These are phyloP conservation scores for Oreochromis mossambicus DNA, from an alignment of 2,797 vertebrate genomes.

Conservation along the genomic window DNA sequence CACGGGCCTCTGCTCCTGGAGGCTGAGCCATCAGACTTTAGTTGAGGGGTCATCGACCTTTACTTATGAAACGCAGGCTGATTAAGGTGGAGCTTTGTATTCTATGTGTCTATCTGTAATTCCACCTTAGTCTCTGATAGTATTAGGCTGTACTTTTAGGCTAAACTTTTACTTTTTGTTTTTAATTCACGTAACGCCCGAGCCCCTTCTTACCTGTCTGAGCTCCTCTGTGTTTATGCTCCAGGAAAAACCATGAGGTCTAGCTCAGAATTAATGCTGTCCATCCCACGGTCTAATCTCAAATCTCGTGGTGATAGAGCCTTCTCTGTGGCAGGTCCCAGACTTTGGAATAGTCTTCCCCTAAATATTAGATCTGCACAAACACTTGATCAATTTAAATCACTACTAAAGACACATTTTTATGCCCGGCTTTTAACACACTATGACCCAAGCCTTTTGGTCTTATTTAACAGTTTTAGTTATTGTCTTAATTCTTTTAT, in stretches of 20 bases:
- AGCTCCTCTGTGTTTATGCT: neutral
- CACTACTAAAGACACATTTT: neutral
- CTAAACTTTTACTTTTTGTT: neutral
- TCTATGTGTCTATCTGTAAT: neutral
- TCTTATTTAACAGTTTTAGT: neutral
- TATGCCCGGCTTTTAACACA: neutral
- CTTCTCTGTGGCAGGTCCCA: neutral
- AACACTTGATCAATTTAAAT: neutral
- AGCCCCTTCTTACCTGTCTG: accelerated
- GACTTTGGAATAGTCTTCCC: neutral
- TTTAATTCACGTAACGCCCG: accelerated
- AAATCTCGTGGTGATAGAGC: neutral
- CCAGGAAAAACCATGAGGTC: neutral
- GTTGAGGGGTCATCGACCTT: accelerated
- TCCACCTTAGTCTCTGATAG: neutral
- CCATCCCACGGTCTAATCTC: neutral
- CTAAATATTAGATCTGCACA: neutral
- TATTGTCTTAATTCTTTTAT: neutral
- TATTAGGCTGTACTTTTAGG: neutral
- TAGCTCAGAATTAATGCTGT: neutral
- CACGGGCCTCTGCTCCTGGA: neutral
- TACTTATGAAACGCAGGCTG: neutral
- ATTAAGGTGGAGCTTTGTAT: neutral
- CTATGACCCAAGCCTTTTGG: neutral
- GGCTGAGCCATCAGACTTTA: neutral